A percentile compares a stretch with the other conserved stretches of the same genome.
These are phyloP conservation scores for Drosophila subquinaria DNA, from an alignment of 2,888 invertebrate species.

Conservation along the genomic window DNA sequence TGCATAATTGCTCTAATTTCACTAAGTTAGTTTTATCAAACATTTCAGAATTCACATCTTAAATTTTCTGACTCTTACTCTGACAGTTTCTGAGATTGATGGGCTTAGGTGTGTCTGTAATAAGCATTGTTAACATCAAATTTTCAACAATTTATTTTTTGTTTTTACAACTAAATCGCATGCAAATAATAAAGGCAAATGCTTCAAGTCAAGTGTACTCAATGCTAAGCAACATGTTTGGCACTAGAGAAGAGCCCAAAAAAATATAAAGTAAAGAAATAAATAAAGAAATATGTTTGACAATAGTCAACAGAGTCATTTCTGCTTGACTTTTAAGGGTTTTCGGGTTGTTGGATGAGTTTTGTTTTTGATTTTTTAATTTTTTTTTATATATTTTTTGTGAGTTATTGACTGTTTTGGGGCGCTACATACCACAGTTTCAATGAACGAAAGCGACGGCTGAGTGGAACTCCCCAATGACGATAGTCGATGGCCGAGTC, in stretches of 20 bases:
- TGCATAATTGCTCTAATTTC: not conserved
- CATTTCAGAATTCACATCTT: not conserved
- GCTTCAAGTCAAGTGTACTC: slow-evolving; percentile 33
- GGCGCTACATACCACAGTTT: slow-evolving; percentile 92
- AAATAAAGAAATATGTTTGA: slow-evolving; percentile 45
- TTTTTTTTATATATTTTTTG: slow-evolving; percentile 3
- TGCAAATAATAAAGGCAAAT: slow-evolving; percentile 59
- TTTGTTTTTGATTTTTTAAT: not conserved
- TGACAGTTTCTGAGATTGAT: not conserved
- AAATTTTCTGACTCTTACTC: slow-evolving; percentile 3
- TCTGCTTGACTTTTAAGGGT: slow-evolving; percentile 50
- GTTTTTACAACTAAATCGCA: slow-evolving; percentile 71
- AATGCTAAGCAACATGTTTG: slow-evolving; percentile 45
- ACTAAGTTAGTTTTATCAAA: not conserved
- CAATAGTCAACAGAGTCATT: slow-evolving; percentile 63
- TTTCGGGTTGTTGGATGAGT: slow-evolving; percentile 3
- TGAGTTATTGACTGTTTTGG: slow-evolving; percentile 7
- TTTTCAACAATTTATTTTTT: slow-evolving; percentile 17
- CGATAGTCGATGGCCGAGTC: slow-evolving; percentile 96
- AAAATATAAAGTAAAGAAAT: slow-evolving; percentile 8
- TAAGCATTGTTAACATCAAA: slow-evolving; percentile 3
- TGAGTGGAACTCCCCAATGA: slow-evolving; percentile 99
- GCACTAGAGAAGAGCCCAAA: slow-evolving; percentile 18
- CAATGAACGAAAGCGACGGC: slow-evolving; percentile 96
- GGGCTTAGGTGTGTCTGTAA: slow-evolving; percentile 28